Evolutionary conservation across 2,113 vertebrate genomes (phyloP).

Genomic region (Percina caprodes): DNA sequence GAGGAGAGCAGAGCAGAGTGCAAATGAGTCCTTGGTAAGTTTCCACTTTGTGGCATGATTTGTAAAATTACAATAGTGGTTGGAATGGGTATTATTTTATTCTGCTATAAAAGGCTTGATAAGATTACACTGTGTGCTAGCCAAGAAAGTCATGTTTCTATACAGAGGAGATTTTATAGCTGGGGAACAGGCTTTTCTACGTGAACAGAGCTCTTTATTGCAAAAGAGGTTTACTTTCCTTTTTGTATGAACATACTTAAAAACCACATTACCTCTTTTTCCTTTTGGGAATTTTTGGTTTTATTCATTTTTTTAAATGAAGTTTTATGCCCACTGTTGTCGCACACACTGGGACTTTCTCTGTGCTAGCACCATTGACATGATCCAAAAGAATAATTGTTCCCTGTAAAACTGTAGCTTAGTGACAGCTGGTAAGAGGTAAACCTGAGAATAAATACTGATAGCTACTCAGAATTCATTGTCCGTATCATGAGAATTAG

Average conservation of each 20-base stretch:
- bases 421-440: background rate
- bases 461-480: background rate
- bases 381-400: background rate
- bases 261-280: background rate
- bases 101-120: background rate
- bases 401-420: background rate
- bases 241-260: background rate
- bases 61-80: background rate
- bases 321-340: no score
- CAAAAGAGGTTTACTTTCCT: conserved; percentile 3
- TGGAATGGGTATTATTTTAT: conserved; percentile 1
- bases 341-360: background rate
- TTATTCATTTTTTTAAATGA: background rate
- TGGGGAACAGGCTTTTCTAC: background rate
- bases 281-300: background rate
- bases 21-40: conserved; percentile 67
- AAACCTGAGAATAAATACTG: conserved; percentile 3
- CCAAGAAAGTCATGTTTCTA: background rate
- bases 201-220: background rate
- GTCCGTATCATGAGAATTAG: background rate
- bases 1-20: conserved; percentile 52
- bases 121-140: background rate
- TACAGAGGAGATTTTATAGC: background rate
- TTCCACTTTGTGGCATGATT: conserved; percentile 33
- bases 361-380: background rate